A percentile compares a stretch with the other conserved stretches of the same genome.
phyloP scores from a whole-genome alignment of 2,113 vertebrate species.

The Ellobius talpinus region DNA sequence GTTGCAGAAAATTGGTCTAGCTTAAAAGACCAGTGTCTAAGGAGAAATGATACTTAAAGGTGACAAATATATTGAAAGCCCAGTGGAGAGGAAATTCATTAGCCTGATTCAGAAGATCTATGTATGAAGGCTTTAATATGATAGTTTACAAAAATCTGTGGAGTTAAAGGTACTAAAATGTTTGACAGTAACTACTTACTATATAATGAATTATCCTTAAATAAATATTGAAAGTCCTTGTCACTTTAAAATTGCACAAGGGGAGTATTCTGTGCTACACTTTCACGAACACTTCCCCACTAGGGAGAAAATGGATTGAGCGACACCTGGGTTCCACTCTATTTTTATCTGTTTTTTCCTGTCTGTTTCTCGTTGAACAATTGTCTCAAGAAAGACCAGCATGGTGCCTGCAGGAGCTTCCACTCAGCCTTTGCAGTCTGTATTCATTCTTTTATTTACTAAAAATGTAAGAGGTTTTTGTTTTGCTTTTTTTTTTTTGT shows the following conservation, averaged over 20 bases:
- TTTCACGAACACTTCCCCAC: background rate
- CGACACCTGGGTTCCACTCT: background rate
- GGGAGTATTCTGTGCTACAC: background rate
- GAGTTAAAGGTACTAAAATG: background rate
- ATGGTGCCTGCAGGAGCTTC: constrained; percentile 45
- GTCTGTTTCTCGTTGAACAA: background rate
- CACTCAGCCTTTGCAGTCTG: background rate
- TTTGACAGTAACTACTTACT: background rate
- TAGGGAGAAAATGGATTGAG: background rate
- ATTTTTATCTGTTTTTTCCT: constrained; percentile 13
- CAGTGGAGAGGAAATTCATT: background rate
- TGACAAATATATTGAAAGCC: background rate
- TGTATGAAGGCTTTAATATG: background rate
- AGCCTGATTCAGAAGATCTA: background rate
- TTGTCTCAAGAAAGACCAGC: constrained; percentile 61
- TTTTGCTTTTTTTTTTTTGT: constrained; percentile 30
- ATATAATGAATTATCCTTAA: constrained; percentile 18
- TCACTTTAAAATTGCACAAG: background rate
- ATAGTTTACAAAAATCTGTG: background rate
- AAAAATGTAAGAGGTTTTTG: constrained; percentile 32
- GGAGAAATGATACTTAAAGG: background rate
- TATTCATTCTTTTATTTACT: constrained; percentile 48
- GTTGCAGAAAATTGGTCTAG: background rate
- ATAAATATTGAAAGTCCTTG: background rate
- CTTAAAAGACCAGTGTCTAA: background rate